Conservation (phyloP, 2,113 vertebrate species). For the Ammospiza nelsoni region DNA sequence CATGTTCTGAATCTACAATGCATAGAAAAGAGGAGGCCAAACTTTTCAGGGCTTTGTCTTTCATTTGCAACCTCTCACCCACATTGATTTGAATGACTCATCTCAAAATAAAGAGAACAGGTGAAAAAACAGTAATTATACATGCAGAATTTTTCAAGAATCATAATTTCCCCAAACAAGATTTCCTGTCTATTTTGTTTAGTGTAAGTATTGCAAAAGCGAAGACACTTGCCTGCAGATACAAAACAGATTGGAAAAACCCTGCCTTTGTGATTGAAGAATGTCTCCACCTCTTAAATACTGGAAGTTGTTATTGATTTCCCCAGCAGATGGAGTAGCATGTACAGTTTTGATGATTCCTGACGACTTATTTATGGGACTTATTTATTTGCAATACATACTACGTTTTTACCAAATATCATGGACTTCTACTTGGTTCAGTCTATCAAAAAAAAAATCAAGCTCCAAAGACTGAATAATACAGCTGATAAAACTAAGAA, state of each 20-base stretch:
- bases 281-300: not conserved
- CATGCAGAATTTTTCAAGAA: not conserved
- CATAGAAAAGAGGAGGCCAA: not conserved
- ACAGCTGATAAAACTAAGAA: not conserved
- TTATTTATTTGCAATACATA: not conserved
- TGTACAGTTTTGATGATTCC: constrained; percentile 34
- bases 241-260: not conserved
- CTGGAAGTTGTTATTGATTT: constrained; percentile 48
- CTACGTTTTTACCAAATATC: not conserved
- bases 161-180: not conserved
- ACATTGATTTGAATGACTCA: not conserved
- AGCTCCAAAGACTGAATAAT: not conserved
- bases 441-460: not conserved
- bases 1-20: not conserved
- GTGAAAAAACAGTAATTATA: not conserved
- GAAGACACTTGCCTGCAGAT: not conserved
- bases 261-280: not conserved
- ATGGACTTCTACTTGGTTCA: not conserved
- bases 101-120: not conserved
- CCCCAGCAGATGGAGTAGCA: constrained; percentile 65
- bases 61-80: not conserved
- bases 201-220: not conserved
- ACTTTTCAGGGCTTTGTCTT: not conserved
- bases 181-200: not conserved
- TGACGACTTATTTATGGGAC: not conserved